Conservation (phyloP, 2,797 vertebrate species). For the Sandelia bainsii region DNA sequence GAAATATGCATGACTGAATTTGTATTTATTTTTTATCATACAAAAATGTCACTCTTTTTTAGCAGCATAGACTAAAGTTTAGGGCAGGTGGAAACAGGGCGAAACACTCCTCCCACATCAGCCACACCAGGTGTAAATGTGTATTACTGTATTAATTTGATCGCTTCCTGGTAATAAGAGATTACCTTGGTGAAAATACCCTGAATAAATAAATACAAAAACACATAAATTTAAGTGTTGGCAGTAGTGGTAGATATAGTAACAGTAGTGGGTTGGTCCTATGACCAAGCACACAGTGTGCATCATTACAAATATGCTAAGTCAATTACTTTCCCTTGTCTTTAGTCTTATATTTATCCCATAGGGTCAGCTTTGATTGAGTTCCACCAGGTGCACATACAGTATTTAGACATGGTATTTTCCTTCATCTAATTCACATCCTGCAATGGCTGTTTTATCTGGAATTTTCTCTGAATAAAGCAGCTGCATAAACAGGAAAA, state of each 20-base stretch:
- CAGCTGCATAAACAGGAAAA: constrained; percentile 82
- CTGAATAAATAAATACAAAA: no score
- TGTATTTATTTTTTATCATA: no score
- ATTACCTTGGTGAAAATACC: no score
- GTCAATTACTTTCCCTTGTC: constrained; percentile 34
- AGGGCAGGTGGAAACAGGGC: no score
- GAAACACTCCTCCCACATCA: no score
- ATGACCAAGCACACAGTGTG: constrained; percentile 21
- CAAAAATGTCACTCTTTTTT: no score
- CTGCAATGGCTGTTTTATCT: constrained; percentile 70
- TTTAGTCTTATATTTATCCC: constrained; percentile 36
- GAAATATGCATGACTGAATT: no score
- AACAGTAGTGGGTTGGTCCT: not conserved
- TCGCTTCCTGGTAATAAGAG: no score
- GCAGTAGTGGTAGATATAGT: not conserved
- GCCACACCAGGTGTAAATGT: no score
- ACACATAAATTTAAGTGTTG: not conserved
- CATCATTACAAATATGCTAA: constrained; percentile 48
- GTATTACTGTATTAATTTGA: no score
- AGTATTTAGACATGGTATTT: constrained; percentile 63
- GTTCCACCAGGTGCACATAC: constrained; percentile 70
- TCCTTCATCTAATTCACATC: constrained; percentile 67
- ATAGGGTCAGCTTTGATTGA: constrained; percentile 59
- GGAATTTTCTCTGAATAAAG: constrained; percentile 67
- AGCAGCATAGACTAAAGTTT: no score